These are phyloP conservation scores for Malurus splendens DNA, from an alignment of 2,797 vertebrate species.

Conservation along the genomic window DNA sequence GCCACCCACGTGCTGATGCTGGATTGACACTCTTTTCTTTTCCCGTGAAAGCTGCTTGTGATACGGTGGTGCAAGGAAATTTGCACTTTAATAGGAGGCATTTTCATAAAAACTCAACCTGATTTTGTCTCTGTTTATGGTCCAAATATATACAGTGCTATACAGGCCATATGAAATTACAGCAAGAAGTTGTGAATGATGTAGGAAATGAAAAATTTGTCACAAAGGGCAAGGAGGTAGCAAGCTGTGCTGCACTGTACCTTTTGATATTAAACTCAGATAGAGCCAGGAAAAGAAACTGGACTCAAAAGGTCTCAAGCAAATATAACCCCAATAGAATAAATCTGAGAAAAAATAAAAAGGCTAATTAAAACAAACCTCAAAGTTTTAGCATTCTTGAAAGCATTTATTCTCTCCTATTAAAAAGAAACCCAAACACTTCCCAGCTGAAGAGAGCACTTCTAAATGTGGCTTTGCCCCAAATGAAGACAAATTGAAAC, in stretches of 20 bases:
- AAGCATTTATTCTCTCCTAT: conserved; percentile 10
- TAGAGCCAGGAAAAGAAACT: not conserved
- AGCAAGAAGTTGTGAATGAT: conserved; percentile 35
- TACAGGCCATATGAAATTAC: conserved; percentile 32
- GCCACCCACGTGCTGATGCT: rapidly evolving
- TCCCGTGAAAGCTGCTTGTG: conserved; percentile 1
- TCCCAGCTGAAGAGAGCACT: conserved; percentile 38
- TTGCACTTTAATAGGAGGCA: conserved; percentile 33
- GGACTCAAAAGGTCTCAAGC: not conserved
- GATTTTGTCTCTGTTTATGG: conserved; percentile 46
- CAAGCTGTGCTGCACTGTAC: conserved; percentile 1
- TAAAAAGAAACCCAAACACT: conserved; percentile 10
- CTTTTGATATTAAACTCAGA: conserved; percentile 55
- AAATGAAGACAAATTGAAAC: conserved; percentile 48
- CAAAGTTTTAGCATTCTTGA: not conserved
- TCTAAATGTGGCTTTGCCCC: conserved; percentile 42
- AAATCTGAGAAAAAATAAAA: conserved; percentile 8
- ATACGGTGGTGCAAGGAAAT: conserved; percentile 45
- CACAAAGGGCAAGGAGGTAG: conserved; percentile 35
- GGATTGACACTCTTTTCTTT: conserved; percentile 2
- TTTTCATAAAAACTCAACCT: conserved; percentile 38
- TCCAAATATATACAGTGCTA: conserved; percentile 7
- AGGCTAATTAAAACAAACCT: not conserved
- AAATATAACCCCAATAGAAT: conserved; percentile 16
- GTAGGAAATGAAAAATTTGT: conserved; percentile 55